Evolutionary conservation across 2,113 vertebrate genomes (phyloP).

Genomic region (Entelurus aequoreus): DNA sequence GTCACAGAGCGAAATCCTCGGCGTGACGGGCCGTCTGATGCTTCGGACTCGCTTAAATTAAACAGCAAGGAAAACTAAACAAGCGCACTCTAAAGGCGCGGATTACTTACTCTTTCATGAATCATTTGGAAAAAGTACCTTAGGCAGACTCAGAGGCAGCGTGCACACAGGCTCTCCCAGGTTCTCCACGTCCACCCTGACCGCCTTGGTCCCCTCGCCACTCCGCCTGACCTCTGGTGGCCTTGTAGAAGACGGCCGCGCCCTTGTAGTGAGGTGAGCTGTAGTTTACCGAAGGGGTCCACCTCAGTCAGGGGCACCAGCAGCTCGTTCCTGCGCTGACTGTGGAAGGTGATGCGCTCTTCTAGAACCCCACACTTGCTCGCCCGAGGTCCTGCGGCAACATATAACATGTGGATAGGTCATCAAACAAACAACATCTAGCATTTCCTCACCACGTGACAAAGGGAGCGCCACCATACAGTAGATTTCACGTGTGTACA

Average conservation of each 20-base stretch:
- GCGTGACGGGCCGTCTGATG: constrained; percentile 54
- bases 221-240: constrained; percentile 66
- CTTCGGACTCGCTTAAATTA: constrained; percentile 69
- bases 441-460: too few species aligned
- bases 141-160: constrained; percentile 78
- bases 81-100: too few species aligned
- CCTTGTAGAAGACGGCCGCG: constrained; percentile 71
- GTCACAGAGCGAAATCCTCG: constrained; percentile 56
- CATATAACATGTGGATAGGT: background rate
- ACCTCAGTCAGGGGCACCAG: constrained; percentile 74
- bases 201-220: constrained; percentile 46
- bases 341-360: constrained; percentile 77
- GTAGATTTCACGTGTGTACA: too few species aligned
- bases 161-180: constrained; percentile 74
- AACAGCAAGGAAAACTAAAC: background rate
- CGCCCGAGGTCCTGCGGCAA: constrained; percentile 1
- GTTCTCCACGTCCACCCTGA: constrained; percentile 30
- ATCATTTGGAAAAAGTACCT: constrained; percentile 54
- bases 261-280: constrained; percentile 86
- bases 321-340: constrained; percentile 74
- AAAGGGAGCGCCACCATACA: too few species aligned
- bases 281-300: constrained; percentile 82
- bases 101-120: background rate
- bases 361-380: background rate
- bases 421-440: background rate